Evolutionary conservation across 2,888 invertebrate species (phyloP).

Genomic region (Chalcosyrphus nemorum): DNA sequence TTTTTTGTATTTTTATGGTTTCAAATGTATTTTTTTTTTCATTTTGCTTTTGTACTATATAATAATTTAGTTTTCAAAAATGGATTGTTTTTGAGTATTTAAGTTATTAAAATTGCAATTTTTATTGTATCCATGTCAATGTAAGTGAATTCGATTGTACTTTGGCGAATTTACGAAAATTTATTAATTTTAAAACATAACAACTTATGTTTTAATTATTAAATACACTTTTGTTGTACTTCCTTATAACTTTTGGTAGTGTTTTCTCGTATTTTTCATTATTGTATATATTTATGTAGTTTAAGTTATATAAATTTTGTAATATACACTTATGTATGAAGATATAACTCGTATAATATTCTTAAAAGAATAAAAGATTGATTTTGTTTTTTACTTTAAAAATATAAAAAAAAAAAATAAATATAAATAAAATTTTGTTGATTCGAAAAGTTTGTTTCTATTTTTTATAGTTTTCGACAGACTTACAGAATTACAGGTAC

Average conservation of each 20-base stretch:
- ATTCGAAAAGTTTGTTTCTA: background rate
- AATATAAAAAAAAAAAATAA: slow-evolving; percentile 38
- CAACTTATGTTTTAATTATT: slow-evolving; percentile 72
- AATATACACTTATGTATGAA: slow-evolving; percentile 51
- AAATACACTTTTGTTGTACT: slow-evolving; percentile 45
- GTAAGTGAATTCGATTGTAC: slow-evolving; percentile 42
- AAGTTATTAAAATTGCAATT: slow-evolving; percentile 60
- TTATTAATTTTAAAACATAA: slow-evolving; percentile 70
- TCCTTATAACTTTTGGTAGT: slow-evolving; percentile 31
- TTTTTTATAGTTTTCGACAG: background rate
- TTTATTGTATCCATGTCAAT: slow-evolving; percentile 56
- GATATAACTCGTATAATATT: slow-evolving; percentile 41
- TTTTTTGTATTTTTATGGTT: slow-evolving; percentile 56
- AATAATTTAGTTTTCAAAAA: slow-evolving; percentile 66
- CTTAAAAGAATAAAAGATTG: slow-evolving; percentile 56
- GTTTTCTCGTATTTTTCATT: slow-evolving; percentile 48
- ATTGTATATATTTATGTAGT: slow-evolving; percentile 70
- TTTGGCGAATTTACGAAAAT: slow-evolving; percentile 9
- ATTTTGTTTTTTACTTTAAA: slow-evolving; percentile 51
- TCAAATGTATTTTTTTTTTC: slow-evolving; percentile 44
- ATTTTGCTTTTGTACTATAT: slow-evolving; percentile 36
- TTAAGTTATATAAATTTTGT: slow-evolving; percentile 53
- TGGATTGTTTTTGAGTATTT: slow-evolving; percentile 66
- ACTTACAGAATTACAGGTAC: too few species aligned
- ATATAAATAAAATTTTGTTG: slow-evolving; percentile 17